A percentile compares a stretch with the other conserved stretches of the same genome.
phyloP scores from a whole-genome alignment of 2,797 vertebrate genomes.

The Peromyscus nudipes region DNA sequence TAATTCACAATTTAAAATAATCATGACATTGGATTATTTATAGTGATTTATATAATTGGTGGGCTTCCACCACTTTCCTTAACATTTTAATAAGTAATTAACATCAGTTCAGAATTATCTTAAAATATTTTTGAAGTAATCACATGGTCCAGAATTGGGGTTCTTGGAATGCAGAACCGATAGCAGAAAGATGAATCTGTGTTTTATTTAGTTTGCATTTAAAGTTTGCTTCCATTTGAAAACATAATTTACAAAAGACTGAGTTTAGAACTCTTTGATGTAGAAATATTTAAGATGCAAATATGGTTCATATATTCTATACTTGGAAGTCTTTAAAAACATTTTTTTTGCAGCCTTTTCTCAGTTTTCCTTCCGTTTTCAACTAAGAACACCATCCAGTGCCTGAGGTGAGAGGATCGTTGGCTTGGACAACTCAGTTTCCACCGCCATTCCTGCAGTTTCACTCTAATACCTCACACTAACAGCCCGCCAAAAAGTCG shows the following conservation, averaged over 20 bases:
- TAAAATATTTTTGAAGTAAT: constrained; percentile 45
- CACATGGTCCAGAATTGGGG: not conserved
- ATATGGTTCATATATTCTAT: not conserved
- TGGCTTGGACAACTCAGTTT: not conserved
- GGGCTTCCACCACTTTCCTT: not conserved
- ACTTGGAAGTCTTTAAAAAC: constrained; percentile 44
- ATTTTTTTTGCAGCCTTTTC: constrained; percentile 1
- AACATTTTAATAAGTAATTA: constrained; percentile 7
- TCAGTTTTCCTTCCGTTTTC: not conserved
- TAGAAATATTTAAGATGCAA: constrained; percentile 29
- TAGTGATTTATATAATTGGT: not conserved
- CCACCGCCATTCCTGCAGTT: not conserved
- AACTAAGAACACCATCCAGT: not conserved
- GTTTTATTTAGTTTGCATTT: constrained; percentile 52
- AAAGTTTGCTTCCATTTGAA: constrained; percentile 34
- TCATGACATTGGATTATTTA: not conserved
- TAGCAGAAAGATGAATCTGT: constrained; percentile 23
- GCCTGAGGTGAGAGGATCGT: not conserved
- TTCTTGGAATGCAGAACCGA: not conserved
- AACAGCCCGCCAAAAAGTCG: constrained; percentile 12
- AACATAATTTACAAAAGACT: constrained; percentile 33
- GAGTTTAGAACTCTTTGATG: constrained; percentile 36
- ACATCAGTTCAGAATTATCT: constrained; percentile 8
- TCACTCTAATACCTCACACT: constrained; percentile 27
- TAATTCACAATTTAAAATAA: constrained; percentile 34